Conservation (phyloP, 2,113 vertebrate species). For the Colossoma macropomum region DNA sequence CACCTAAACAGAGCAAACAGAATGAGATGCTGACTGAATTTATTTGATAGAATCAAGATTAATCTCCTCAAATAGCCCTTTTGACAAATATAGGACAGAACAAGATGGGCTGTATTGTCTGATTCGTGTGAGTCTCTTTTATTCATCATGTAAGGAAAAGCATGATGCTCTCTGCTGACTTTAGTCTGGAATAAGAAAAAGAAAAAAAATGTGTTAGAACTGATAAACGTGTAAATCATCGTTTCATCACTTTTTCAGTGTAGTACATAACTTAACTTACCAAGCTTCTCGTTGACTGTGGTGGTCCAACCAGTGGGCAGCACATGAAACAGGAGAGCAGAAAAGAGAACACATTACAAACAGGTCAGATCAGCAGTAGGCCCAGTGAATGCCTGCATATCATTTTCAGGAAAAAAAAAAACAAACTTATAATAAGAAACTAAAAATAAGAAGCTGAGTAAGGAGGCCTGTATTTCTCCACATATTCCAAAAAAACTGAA, state of each 20-base stretch:
- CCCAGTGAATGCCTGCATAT: no score
- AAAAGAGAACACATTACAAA: neutral
- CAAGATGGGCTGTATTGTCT: neutral
- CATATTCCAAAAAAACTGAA: no score
- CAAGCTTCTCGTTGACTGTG: neutral
- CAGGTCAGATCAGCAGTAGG: neutral
- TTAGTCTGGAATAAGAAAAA: slow-evolving; percentile 16
- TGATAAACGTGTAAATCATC: neutral
- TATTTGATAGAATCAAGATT: slow-evolving; percentile 17
- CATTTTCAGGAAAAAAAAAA: no score
- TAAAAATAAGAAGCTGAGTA: no score
- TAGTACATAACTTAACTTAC: neutral
- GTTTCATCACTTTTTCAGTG: neutral
- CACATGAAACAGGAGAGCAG: neutral
- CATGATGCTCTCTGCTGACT: neutral
- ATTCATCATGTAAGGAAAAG: neutral
- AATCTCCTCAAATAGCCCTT: neutral
- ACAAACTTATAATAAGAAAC: no score
- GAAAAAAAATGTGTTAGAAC: neutral
- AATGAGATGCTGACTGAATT: slow-evolving; percentile 43
- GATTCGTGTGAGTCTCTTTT: neutral
- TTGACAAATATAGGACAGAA: neutral
- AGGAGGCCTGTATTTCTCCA: no score
- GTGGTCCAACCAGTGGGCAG: neutral
- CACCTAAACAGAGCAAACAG: slow-evolving; percentile 45